Evolutionary conservation across 2,888 invertebrate species (phyloP).

Genomic region (Chloromyia formosa): DNA sequence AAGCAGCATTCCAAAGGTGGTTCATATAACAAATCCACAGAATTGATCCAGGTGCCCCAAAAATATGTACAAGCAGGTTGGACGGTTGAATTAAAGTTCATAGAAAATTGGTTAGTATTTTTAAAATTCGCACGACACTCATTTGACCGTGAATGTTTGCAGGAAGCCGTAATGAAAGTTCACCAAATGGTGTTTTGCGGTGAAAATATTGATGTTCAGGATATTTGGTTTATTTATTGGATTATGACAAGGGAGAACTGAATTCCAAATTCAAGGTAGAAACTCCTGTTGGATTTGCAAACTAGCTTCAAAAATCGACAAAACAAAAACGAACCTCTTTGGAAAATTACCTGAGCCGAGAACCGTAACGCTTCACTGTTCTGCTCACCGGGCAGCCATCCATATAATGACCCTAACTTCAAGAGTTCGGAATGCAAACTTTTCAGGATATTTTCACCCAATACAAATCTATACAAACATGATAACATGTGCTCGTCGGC

Average conservation of each 20-base stretch:
- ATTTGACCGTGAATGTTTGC: no score
- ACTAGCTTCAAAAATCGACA: no score
- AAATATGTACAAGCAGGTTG: slow-evolving; percentile 21
- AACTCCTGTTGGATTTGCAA: no score
- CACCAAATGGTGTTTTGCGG: no score
- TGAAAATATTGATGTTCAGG: no score
- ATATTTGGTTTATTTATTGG: no score
- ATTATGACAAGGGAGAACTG: neutral
- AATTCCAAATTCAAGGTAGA: neutral
- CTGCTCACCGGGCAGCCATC: neutral
- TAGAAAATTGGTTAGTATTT: neutral
- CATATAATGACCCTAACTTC: neutral
- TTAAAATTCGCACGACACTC: neutral
- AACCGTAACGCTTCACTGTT: slow-evolving; percentile 6
- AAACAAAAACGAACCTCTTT: no score
- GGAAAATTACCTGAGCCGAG: no score
- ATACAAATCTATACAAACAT: no score
- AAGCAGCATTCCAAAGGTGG: neutral
- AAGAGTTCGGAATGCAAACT: neutral
- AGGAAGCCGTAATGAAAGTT: no score
- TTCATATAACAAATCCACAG: slow-evolving; percentile 33
- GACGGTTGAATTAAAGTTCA: neutral
- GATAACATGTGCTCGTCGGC: no score
- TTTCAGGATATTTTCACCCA: slow-evolving; percentile 24
- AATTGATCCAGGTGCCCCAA: slow-evolving; percentile 39